Evolutionary conservation across 2,113 vertebrate species (phyloP), one percentile per base, ranked within the genome.

Genomic region (Albula goreensis): DNA sequence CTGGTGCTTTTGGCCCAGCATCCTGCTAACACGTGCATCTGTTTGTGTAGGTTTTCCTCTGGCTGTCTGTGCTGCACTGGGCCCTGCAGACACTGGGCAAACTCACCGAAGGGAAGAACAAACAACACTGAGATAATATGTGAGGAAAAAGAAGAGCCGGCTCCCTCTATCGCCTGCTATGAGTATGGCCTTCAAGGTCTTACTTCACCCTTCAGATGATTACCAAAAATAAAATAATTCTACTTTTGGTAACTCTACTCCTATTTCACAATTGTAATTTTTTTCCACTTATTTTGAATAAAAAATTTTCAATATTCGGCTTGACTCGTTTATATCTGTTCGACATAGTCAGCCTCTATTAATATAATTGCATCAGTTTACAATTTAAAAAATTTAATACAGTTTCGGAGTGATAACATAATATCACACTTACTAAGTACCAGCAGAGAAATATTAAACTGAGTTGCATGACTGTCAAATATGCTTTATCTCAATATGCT

Each of bases 31-130:
- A n/a, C 19, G 12, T 80, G 56, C 60, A 48, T 63, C 25, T 83
- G 91, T 63, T 90, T 85, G 91, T 93, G 31, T 88, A 98, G 97
- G 93, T 95, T 80, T 94, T 97, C 93, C 96, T 97, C 94, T 93
- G 92, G 63, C 88, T 97, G 93, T 96, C 94, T 17, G 86, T 95
- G 93, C 94, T 96, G 83, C 97, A 94, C 91, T 99, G 97, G 97
- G 96, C 91, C 85, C 85, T 96, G 87, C 95, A 94, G 91, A 92
- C 90, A 80, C 53, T 95, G 91, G 94, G 92, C 56, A 89, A 85
- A 91, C 92, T 94, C 70, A 78, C 89, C 82, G 83, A 86, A 74
- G 86, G 89, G 84, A 90, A 92, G 92, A 94, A 88, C 53, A 96
- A 95, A 89, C 78, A 49, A 4, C 83, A 91, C 84, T 97, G 92